phyloP scores from a whole-genome alignment of 1,140 invertebrate genomes.

The Pseudachorutes palmiensis region DNA sequence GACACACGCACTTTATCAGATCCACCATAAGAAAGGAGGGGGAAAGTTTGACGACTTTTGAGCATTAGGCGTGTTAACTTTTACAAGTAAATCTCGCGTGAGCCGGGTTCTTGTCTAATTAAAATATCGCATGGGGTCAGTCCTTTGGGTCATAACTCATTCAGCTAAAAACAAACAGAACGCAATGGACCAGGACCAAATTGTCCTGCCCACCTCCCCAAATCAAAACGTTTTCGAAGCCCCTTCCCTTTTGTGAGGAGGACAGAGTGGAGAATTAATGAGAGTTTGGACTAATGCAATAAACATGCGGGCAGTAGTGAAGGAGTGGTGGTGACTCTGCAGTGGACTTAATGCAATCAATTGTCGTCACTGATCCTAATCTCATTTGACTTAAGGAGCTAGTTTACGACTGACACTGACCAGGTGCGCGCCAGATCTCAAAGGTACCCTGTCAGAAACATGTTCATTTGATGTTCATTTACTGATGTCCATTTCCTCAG shows the following conservation, averaged over 20 bases:
- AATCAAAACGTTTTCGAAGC: too few species aligned
- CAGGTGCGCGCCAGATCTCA: too few species aligned
- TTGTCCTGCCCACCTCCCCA: too few species aligned
- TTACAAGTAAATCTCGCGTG: not conserved
- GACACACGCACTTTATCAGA: conserved; percentile 2
- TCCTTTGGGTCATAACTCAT: not conserved
- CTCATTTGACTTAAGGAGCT: not conserved
- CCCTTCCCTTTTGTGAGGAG: too few species aligned
- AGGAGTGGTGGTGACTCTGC: too few species aligned
- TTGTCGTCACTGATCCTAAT: not conserved
- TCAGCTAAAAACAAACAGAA: not conserved
- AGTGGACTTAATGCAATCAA: not conserved
- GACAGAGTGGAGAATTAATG: not conserved
- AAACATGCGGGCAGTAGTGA: not conserved
- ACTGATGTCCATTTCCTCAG: too few species aligned
- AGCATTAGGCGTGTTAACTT: not conserved
- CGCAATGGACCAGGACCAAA: too few species aligned
- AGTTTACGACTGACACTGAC: too few species aligned
- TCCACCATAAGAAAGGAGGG: too few species aligned
- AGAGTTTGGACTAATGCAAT: not conserved
- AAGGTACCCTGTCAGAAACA: too few species aligned
- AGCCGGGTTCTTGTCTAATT: not conserved
- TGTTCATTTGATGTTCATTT: too few species aligned
- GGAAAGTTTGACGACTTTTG: not conserved
- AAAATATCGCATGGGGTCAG: not conserved